Evolutionary conservation across 2,113 vertebrate genomes (phyloP).

Genomic region (Silurus glanis): DNA sequence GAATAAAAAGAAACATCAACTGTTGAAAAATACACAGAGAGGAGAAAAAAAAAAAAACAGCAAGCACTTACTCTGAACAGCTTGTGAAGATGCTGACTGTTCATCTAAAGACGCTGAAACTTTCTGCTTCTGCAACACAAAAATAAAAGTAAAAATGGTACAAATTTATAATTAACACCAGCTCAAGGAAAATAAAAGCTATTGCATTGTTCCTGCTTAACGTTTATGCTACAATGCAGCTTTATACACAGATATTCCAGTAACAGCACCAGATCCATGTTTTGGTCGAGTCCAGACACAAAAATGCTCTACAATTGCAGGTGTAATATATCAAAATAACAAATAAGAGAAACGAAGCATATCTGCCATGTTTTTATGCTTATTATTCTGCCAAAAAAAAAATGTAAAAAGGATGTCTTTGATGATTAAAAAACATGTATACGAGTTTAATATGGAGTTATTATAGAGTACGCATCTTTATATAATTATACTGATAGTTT

Average conservation of each 20-base stretch:
- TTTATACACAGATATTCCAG: neutral
- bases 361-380: neutral
- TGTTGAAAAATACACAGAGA: neutral
- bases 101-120: constrained; percentile 76
- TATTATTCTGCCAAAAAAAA: neutral
- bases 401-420: too few relatives aligned
- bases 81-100: constrained; percentile 74
- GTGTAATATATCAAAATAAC: too few relatives aligned
- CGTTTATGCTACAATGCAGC: neutral
- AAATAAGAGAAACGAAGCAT: too few relatives aligned
- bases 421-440: too few relatives aligned
- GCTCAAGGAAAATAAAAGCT: neutral
- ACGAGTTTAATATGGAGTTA: too few relatives aligned
- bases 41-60: neutral
- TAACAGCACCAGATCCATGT: neutral
- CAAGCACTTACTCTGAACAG: constrained; percentile 83
- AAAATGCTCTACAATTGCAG: neutral
- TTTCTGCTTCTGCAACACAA: constrained; percentile 81
- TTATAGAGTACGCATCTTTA: too few relatives aligned
- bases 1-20: neutral
- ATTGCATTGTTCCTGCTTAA: neutral
- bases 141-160: constrained; percentile 8
- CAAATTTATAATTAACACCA: neutral
- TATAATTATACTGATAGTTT: too few relatives aligned
- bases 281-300: neutral